Conservation (phyloP, 2,888 invertebrate species). For the Pharmacophagus antenor region DNA sequence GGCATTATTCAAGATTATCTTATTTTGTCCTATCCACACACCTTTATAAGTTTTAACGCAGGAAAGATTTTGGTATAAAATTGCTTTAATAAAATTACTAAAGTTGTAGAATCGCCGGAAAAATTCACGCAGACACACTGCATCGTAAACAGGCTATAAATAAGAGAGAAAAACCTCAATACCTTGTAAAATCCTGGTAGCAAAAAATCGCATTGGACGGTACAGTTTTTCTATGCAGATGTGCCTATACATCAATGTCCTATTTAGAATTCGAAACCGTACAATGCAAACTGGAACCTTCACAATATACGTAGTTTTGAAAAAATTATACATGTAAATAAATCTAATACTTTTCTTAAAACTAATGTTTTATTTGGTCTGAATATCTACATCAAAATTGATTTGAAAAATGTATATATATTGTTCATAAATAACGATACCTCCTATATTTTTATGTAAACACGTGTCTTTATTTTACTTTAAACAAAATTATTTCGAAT, state of each 20-base stretch:
- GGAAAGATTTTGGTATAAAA: neutral
- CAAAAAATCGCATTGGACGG: constrained; percentile 30
- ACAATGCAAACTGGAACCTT: constrained; percentile 49
- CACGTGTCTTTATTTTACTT: neutral
- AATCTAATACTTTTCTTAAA: no score
- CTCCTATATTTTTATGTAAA: neutral
- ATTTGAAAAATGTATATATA: no score
- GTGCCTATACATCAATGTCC: constrained; percentile 42
- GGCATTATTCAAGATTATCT: no score
- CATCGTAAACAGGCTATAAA: constrained; percentile 31
- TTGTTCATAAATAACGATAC: no score
- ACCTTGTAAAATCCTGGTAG: constrained; percentile 29
- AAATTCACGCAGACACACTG: constrained; percentile 28
- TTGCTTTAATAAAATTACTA: constrained; percentile 3
- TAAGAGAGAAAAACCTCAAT: constrained; percentile 30
- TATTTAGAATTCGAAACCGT: constrained; percentile 53
- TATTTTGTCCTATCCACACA: no score
- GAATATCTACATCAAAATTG: no score
- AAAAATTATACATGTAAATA: no score
- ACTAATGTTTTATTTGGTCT: no score
- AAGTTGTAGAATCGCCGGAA: constrained; percentile 12
- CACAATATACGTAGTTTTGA: constrained; percentile 49
- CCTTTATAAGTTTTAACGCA: neutral
- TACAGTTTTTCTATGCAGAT: constrained; percentile 36
- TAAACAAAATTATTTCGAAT: neutral